Evolutionary conservation across 2,888 invertebrate species (phyloP).

Genomic region (Latrodectus elegans): DNA sequence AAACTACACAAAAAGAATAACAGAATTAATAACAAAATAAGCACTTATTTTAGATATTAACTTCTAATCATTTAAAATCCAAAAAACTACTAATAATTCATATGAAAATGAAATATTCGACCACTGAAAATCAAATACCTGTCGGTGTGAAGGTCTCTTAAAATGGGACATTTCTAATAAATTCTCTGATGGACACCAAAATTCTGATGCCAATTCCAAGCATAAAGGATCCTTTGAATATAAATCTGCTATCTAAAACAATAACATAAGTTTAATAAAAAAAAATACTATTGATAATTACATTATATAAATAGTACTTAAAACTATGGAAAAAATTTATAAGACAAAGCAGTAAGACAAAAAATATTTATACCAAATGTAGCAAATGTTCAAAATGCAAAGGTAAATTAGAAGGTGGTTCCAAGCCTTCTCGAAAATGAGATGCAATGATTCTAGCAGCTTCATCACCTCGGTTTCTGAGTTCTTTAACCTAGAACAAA

Average conservation of each 20-base stretch:
- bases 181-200: constrained; percentile 83
- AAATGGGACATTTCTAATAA: constrained; percentile 72
- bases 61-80: too few species aligned
- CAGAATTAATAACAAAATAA: too few species aligned
- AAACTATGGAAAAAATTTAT: background rate
- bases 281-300: background rate
- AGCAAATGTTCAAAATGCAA: constrained; percentile 90
- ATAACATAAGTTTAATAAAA: background rate
- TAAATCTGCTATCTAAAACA: constrained; percentile 80
- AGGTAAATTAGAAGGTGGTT: constrained; percentile 82
- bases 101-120: too few species aligned
- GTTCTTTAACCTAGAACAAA: constrained; percentile 80
- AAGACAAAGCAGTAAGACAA: background rate
- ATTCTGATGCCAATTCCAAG: constrained; percentile 84
- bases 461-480: constrained; percentile 90
- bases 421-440: constrained; percentile 81
- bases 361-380: constrained; percentile 77
- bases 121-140: constrained; percentile 72
- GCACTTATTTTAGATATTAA: too few species aligned
- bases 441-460: constrained; percentile 83
- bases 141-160: constrained; percentile 75
- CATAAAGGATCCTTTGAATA: constrained; percentile 85
- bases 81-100: too few species aligned
- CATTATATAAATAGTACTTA: background rate
- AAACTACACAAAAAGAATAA: too few species aligned